phyloP scores from a whole-genome alignment of 2,888 invertebrate species.

The Zygogramma bicolorata region DNA sequence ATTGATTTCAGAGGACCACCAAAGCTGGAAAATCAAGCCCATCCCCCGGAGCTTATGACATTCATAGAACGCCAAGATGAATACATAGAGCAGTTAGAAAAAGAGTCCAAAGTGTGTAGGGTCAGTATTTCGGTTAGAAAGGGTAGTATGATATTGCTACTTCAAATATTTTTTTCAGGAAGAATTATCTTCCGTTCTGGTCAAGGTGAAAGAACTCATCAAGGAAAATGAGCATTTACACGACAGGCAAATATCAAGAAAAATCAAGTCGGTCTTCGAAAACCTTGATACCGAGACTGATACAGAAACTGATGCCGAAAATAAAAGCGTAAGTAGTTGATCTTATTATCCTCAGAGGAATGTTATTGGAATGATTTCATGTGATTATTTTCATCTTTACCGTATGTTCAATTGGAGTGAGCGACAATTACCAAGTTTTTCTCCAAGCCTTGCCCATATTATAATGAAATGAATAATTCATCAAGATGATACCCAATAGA shows the following conservation, averaged over 20 bases:
- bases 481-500: too few species aligned
- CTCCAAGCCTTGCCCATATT: too few species aligned
- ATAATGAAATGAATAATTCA: too few species aligned
- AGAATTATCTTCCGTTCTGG: slow-evolving; percentile 80
- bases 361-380: too few species aligned
- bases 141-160: not conserved
- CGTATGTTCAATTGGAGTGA: too few species aligned
- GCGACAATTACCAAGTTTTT: too few species aligned
- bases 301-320: slow-evolving; percentile 61
- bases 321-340: slow-evolving; percentile 47
- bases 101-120: slow-evolving; percentile 86
- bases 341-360: too few species aligned
- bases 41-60: slow-evolving; percentile 79
- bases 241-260: slow-evolving; percentile 80
- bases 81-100: slow-evolving; percentile 87
- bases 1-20: slow-evolving; percentile 45
- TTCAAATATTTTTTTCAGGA: slow-evolving; percentile 67
- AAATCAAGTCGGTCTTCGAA: slow-evolving; percentile 75
- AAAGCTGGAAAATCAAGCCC: slow-evolving; percentile 47
- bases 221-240: slow-evolving; percentile 86
- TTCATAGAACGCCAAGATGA: slow-evolving; percentile 90
- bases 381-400: too few species aligned
- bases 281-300: slow-evolving; percentile 71
- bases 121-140: slow-evolving; percentile 63
- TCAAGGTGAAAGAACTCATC: slow-evolving; percentile 88